These are phyloP conservation scores for Ammodytes dubius DNA, from an alignment of 2,113 vertebrate species.

Conservation along the genomic window DNA sequence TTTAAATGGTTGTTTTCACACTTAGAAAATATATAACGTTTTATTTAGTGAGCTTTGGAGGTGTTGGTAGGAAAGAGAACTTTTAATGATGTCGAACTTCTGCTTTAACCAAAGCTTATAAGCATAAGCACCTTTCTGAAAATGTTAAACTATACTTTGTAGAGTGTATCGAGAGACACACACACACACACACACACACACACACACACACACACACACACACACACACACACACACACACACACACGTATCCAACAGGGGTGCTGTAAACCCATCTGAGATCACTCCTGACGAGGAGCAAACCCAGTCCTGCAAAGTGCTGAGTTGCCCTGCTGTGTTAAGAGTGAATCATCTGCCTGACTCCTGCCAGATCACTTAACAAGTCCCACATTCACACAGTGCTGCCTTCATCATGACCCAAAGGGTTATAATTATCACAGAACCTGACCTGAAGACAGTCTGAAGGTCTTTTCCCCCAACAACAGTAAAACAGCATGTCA, in stretches of 20 bases:
- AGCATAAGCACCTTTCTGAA: not conserved
- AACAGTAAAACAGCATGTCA: constrained; percentile 16
- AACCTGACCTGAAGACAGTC: not conserved
- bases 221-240: too few relatives aligned
- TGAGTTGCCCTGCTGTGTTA: constrained; percentile 30
- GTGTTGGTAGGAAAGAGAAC: too few relatives aligned
- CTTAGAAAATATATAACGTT: too few relatives aligned
- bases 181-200: too few relatives aligned
- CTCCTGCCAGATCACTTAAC: constrained; percentile 43
- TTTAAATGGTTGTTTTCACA: too few relatives aligned
- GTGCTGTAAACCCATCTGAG: constrained; percentile 38
- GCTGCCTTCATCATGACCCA: constrained; percentile 26
- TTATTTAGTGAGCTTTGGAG: not conserved
- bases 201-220: not conserved
- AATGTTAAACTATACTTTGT: not conserved
- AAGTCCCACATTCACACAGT: constrained; percentile 36
- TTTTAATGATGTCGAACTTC: too few relatives aligned
- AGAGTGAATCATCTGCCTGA: constrained; percentile 31
- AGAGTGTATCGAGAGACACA: not conserved
- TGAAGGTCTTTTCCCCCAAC: constrained; percentile 20
- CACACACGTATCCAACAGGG: constrained; percentile 68
- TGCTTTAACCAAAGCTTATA: too few relatives aligned
- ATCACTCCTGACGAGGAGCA: not conserved
- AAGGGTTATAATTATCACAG: constrained; percentile 36
- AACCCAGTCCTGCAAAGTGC: constrained; percentile 2